These are phyloP conservation scores for Centropyge bicolor DNA, from an alignment of 2,797 vertebrate genomes.

Conservation along the genomic window DNA sequence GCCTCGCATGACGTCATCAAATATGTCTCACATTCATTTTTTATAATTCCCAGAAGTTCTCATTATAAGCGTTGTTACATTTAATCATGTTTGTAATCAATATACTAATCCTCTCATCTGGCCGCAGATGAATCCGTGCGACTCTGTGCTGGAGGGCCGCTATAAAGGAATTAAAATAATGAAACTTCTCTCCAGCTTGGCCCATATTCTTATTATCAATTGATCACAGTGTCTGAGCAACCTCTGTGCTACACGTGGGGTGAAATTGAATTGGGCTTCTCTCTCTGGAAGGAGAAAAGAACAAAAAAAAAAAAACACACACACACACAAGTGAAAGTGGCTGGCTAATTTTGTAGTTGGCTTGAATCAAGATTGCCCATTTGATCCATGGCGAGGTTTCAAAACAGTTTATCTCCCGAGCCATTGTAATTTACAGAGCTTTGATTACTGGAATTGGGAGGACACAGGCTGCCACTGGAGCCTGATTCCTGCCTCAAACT, in stretches of 20 bases:
- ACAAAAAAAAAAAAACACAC: neutral
- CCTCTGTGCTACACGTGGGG: slow-evolving; percentile 46
- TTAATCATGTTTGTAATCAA: slow-evolving; percentile 72
- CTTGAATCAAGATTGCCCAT: slow-evolving; percentile 68
- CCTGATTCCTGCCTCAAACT: slow-evolving; percentile 48
- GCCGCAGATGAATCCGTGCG: slow-evolving; percentile 56
- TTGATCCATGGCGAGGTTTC: slow-evolving; percentile 69
- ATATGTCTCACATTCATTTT: slow-evolving; percentile 24
- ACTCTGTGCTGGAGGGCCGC: slow-evolving; percentile 55
- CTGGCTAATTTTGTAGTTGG: slow-evolving; percentile 63
- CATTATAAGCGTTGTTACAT: slow-evolving; percentile 59
- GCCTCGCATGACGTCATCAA: slow-evolving; percentile 1
- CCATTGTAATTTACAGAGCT: slow-evolving; percentile 65
- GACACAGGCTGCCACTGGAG: slow-evolving; percentile 45
- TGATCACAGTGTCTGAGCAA: slow-evolving; percentile 61
- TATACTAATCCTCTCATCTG: slow-evolving; percentile 63
- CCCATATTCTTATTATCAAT: slow-evolving; percentile 63
- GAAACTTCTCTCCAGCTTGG: slow-evolving; percentile 58
- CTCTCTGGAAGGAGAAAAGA: slow-evolving; percentile 20
- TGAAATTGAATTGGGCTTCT: slow-evolving; percentile 58
- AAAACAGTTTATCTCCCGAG: slow-evolving; percentile 66
- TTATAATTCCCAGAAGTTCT: slow-evolving; percentile 39
- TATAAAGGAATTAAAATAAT: slow-evolving; percentile 73
- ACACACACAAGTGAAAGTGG: slow-evolving; percentile 36
- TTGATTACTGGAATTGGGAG: slow-evolving; percentile 64